phyloP scores from a whole-genome alignment of 2,797 vertebrate species.

The Acanthopagrus latus region DNA sequence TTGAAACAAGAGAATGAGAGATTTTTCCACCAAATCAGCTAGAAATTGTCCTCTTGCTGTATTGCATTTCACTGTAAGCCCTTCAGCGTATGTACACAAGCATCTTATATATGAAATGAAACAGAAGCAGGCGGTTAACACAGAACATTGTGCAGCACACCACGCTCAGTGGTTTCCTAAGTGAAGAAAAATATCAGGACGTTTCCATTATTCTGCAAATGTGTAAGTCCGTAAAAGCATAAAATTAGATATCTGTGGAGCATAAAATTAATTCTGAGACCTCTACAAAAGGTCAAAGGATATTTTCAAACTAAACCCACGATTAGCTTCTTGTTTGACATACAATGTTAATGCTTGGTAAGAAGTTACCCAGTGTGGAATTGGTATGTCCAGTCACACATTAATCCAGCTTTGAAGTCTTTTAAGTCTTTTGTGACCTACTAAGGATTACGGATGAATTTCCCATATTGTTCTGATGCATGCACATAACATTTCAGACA shows the following conservation, averaged over 20 bases:
- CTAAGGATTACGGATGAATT: slow-evolving; percentile 76
- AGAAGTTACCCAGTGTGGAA: slow-evolving; percentile 80
- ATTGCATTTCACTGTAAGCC: slow-evolving; percentile 38
- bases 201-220: slow-evolving; percentile 80
- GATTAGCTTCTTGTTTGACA: slow-evolving; percentile 83
- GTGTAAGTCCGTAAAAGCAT: slow-evolving; percentile 82
- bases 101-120: slow-evolving; percentile 52
- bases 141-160: slow-evolving; percentile 46
- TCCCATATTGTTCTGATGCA: slow-evolving; percentile 70
- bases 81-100: slow-evolving; percentile 44
- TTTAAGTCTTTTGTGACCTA: slow-evolving; percentile 79
- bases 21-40: slow-evolving; percentile 38
- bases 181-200: slow-evolving; percentile 71
- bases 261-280: slow-evolving; percentile 85
- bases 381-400: slow-evolving; percentile 79
- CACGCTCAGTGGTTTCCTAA: slow-evolving; percentile 60
- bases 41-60: slow-evolving; percentile 31
- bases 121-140: slow-evolving; percentile 58
- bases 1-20: slow-evolving; percentile 49
- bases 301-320: slow-evolving; percentile 81
- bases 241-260: slow-evolving; percentile 84
- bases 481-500: slow-evolving; percentile 62
- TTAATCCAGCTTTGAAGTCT: slow-evolving; percentile 83
- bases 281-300: slow-evolving; percentile 83
- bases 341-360: slow-evolving; percentile 76